These are phyloP conservation scores for Deroplatys truncata DNA, from an alignment of 2,888 invertebrate genomes.

Conservation along the genomic window DNA sequence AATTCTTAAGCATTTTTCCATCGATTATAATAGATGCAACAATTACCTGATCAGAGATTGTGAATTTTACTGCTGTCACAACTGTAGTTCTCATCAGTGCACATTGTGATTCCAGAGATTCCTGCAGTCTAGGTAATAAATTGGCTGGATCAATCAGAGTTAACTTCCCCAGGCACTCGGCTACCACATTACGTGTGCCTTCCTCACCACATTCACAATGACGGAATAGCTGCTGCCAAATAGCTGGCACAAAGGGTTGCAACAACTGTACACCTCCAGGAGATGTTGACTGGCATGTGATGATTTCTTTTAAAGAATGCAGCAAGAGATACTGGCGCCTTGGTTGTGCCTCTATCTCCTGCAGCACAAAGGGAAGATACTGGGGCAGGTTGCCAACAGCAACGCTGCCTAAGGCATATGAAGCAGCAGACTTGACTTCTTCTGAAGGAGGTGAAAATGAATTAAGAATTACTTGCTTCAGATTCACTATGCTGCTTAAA, in stretches of 20 bases:
- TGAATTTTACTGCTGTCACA: constrained; percentile 97
- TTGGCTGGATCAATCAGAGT: constrained; percentile 88
- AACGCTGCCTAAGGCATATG: constrained; percentile 93
- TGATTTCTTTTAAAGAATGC: constrained; percentile 96
- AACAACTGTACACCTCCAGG: constrained; percentile 70
- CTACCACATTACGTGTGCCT: constrained; percentile 97
- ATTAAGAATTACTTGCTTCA: constrained; percentile 75
- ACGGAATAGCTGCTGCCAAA: constrained; percentile 89
- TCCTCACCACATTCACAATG: constrained; percentile 97
- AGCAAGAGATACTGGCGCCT: constrained; percentile 92
- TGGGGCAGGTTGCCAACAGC: constrained; percentile 92
- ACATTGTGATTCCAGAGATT: constrained; percentile 73
- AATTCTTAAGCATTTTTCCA: no score
- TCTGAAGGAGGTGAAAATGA: constrained; percentile 91
- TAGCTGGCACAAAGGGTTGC: constrained; percentile 77
- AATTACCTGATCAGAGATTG: constrained; percentile 83
- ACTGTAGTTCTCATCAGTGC: constrained; percentile 91
- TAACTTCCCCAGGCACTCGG: constrained; percentile 94
- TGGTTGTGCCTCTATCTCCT: constrained; percentile 91
- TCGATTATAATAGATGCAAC: no score
- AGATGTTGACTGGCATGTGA: constrained; percentile 75
- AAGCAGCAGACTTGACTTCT: constrained; percentile 96
- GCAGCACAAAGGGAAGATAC: constrained; percentile 90
- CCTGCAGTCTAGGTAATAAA: constrained; percentile 82
- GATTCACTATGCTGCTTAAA: constrained; percentile 67